Conservation (phyloP, 2,888 invertebrate genomes). For the Lottia scabra region DNA sequence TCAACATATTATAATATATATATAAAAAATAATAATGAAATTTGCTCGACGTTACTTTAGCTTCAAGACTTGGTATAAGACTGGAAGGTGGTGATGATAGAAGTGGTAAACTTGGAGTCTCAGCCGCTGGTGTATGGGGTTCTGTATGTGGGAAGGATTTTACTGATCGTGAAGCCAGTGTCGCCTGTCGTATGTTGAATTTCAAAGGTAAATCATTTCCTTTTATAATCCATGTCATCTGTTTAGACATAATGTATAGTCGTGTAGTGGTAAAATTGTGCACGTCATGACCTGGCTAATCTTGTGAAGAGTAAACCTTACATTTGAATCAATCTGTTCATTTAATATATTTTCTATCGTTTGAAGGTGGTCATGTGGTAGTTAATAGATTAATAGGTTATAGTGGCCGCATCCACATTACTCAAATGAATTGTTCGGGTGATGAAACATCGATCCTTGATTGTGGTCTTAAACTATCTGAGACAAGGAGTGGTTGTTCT, state of each 20-base stretch:
- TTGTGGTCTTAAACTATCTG: background rate
- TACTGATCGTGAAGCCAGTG: conserved; percentile 77
- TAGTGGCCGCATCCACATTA: background rate
- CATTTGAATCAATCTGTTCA: too few species aligned
- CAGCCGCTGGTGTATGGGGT: conserved; percentile 78
- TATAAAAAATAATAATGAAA: too few species aligned
- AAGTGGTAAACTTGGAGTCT: conserved; percentile 75
- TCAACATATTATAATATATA: too few species aligned
- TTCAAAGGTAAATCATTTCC: background rate
- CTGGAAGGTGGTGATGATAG: too few species aligned
- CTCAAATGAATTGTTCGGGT: background rate
- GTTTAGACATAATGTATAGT: too few species aligned
- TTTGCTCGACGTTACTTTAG: too few species aligned
- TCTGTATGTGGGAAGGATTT: conserved; percentile 80
- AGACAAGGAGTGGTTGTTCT: background rate
- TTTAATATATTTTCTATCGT: background rate
- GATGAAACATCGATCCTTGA: background rate
- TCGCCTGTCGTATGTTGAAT: conserved; percentile 62
- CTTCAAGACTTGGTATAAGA: too few species aligned
- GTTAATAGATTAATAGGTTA: background rate
- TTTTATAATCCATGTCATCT: too few species aligned
- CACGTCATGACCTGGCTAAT: too few species aligned
- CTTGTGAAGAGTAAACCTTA: too few species aligned
- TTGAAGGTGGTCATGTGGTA: background rate
- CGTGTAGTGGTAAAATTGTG: too few species aligned